These are phyloP conservation scores for Limosa lapponica DNA, from an alignment of 2,797 vertebrate genomes.

Conservation along the genomic window DNA sequence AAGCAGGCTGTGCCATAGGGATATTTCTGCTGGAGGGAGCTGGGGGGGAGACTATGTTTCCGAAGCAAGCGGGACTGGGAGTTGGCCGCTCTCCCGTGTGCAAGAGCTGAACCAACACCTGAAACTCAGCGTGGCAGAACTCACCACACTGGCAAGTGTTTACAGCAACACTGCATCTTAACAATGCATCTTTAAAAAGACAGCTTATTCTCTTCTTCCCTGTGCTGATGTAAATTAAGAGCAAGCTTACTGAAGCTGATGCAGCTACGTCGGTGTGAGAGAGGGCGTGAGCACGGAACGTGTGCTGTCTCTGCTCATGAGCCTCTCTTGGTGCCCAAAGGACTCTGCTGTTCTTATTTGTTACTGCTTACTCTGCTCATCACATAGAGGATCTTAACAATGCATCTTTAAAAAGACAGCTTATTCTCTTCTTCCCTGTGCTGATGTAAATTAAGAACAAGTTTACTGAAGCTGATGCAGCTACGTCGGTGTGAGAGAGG, in stretches of 20 bases:
- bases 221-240: not conserved
- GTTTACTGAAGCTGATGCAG: not conserved
- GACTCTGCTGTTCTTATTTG: not conserved
- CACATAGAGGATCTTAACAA: not conserved
- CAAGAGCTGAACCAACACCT: not conserved
- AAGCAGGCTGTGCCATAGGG: not conserved
- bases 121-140: not conserved
- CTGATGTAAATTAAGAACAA: not conserved
- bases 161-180: not conserved
- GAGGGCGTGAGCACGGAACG: not conserved
- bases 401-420: not conserved
- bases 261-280: not conserved
- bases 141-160: not conserved
- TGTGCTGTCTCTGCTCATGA: not conserved
- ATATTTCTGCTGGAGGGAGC: not conserved
- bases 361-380: not conserved
- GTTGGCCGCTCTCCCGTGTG: rapidly evolving
- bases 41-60: not conserved
- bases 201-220: not conserved
- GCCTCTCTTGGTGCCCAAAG: not conserved
- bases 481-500: not conserved
- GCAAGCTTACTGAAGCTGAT: not conserved
- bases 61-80: not conserved
- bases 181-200: not conserved
- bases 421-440: not conserved